These are phyloP conservation scores for Amphiprion clarkii DNA, from an alignment of 2,797 vertebrate species.

Conservation along the genomic window DNA sequence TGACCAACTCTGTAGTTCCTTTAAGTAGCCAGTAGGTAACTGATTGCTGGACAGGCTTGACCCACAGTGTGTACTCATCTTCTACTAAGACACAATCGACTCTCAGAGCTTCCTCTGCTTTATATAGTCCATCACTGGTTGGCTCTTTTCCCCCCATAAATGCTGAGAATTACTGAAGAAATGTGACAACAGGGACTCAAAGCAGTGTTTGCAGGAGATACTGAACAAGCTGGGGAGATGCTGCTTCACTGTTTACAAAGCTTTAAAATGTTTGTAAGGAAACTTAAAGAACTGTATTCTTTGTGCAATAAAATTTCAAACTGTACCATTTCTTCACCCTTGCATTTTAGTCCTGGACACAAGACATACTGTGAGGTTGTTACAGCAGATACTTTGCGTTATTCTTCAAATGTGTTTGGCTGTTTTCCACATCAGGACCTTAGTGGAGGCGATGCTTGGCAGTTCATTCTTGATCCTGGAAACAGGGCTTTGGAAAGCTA, in stretches of 20 bases:
- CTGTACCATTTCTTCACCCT: slow-evolving; percentile 14
- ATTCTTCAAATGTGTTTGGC: neutral
- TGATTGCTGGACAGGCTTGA: slow-evolving; percentile 26
- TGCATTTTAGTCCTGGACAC: slow-evolving; percentile 3
- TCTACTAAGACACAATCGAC: neutral
- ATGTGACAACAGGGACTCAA: slow-evolving; percentile 46
- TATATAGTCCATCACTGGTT: slow-evolving; percentile 55
- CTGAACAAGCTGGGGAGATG: slow-evolving; percentile 59
- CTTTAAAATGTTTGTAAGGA: slow-evolving; percentile 80
- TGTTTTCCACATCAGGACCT: neutral
- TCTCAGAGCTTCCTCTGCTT: slow-evolving; percentile 45
- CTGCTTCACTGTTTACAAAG: slow-evolving; percentile 84
- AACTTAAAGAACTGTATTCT: slow-evolving; percentile 71
- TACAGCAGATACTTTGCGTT: no score
- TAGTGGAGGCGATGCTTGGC: neutral
- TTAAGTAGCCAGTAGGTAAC: slow-evolving; percentile 5
- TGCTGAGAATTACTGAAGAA: slow-evolving; percentile 42
- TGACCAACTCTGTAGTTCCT: slow-evolving; percentile 6
- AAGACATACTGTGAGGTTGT: no score
- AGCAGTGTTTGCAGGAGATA: slow-evolving; percentile 41
- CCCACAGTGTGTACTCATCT: slow-evolving; percentile 9
- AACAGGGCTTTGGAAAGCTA: neutral
- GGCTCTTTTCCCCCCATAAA: slow-evolving; percentile 28
- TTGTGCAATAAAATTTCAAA: slow-evolving; percentile 84
- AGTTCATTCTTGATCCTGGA: neutral